These are phyloP conservation scores for Drosophila ercepeae DNA, from an alignment of 1,140 invertebrate species.

Conservation along the genomic window DNA sequence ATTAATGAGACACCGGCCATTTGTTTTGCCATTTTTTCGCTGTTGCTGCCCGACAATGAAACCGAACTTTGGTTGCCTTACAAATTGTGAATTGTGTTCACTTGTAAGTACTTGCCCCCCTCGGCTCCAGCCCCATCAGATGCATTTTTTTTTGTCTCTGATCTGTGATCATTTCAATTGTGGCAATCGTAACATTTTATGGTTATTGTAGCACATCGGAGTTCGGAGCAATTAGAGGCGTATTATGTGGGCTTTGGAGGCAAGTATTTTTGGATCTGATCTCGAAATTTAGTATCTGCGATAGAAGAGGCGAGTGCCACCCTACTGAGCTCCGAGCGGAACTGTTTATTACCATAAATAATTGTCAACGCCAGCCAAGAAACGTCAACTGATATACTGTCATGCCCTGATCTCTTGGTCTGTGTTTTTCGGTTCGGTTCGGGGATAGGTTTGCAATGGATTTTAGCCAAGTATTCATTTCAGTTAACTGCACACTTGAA, in stretches of 20 bases:
- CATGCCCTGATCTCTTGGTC: slow-evolving; percentile 51
- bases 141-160: slow-evolving; percentile 13
- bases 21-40: slow-evolving; percentile 65
- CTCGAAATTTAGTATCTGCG: slow-evolving; percentile 44
- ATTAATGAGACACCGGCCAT: slow-evolving; percentile 79
- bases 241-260: slow-evolving; percentile 53
- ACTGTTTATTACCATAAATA: slow-evolving; percentile 82
- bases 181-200: slow-evolving; percentile 49
- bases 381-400: slow-evolving; percentile 79
- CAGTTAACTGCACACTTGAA: slow-evolving; percentile 77
- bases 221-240: slow-evolving; percentile 63
- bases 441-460: slow-evolving; percentile 11
- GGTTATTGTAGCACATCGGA: slow-evolving; percentile 64
- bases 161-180: slow-evolving; percentile 36
- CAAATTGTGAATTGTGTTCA: slow-evolving; percentile 58
- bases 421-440: too few relatives aligned
- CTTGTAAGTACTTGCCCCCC: neutral
- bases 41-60: slow-evolving; percentile 58
- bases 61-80: slow-evolving; percentile 46
- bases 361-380: slow-evolving; percentile 70
- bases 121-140: neutral
- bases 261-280: slow-evolving; percentile 14
- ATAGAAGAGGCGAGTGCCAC: slow-evolving; percentile 31
- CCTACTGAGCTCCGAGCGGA: slow-evolving; percentile 40
- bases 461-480: slow-evolving; percentile 66